Evolutionary conservation across 2,797 vertebrate genomes (phyloP).

Genomic region (Rhinoraja longicauda): DNA sequence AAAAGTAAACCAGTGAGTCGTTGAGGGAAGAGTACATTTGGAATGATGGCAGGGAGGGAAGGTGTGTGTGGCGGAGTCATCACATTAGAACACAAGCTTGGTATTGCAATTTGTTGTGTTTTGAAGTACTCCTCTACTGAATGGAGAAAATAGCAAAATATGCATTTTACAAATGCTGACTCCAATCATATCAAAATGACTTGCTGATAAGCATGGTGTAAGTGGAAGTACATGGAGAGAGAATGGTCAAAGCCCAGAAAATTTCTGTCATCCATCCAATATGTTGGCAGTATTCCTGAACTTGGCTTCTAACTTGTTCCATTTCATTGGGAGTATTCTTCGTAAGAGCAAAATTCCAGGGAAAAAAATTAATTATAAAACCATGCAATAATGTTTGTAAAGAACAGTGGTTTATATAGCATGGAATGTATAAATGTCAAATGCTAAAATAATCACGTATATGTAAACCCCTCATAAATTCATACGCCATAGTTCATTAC

Average conservation of each 20-base stretch:
- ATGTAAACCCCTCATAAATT: neutral
- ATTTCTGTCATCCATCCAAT: neutral
- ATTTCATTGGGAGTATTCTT: neutral
- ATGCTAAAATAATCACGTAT: neutral
- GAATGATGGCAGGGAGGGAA: too few relatives aligned
- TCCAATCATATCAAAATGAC: neutral
- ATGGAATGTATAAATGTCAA: neutral
- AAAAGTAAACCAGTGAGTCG: too few relatives aligned
- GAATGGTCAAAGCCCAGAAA: neutral
- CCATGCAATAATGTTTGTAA: neutral
- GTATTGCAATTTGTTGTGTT: neutral
- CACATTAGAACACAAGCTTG: too few relatives aligned
- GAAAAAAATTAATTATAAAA: neutral
- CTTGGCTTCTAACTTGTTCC: neutral
- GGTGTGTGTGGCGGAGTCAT: too few relatives aligned
- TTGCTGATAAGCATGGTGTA: neutral
- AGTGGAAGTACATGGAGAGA: neutral
- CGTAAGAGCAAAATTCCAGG: neutral
- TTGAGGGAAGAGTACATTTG: too few relatives aligned
- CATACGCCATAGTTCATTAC: neutral
- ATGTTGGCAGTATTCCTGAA: neutral
- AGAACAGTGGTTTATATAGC: neutral
- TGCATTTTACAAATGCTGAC: neutral
- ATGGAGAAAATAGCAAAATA: neutral
- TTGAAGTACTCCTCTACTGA: neutral